phyloP scores from a whole-genome alignment of 2,888 invertebrate species.

The Calameuta filiformis region DNA sequence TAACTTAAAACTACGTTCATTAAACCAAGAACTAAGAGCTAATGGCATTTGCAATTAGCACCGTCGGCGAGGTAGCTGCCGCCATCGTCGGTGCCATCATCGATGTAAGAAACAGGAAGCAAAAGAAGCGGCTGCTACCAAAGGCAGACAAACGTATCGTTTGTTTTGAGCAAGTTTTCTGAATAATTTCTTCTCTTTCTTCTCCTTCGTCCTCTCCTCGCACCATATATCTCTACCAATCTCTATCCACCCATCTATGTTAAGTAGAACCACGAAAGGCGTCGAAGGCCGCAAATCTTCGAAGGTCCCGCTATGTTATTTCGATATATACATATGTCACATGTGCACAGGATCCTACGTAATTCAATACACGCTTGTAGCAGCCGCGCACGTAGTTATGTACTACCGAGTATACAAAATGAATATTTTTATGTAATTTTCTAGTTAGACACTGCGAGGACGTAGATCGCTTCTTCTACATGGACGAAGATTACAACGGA shows the following conservation, averaged over 20 bases:
- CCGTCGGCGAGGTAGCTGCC: neutral
- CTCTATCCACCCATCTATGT: neutral
- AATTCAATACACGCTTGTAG: neutral
- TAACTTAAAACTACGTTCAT: neutral
- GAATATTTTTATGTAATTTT: neutral
- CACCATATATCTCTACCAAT: neutral
- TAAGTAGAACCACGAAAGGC: conserved; percentile 21
- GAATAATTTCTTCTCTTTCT: neutral
- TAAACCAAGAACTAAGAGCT: neutral
- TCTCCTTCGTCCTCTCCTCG: conserved; percentile 7
- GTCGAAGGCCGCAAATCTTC: conserved; percentile 23
- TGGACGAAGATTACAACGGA: conserved; percentile 18
- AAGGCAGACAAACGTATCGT: neutral
- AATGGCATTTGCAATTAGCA: neutral
- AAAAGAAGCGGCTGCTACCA: neutral
- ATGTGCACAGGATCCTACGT: conserved; percentile 1
- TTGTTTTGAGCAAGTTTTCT: neutral
- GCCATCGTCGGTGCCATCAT: neutral
- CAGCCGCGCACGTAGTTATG: neutral
- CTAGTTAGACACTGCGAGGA: neutral
- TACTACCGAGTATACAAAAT: neutral
- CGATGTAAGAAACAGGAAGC: neutral
- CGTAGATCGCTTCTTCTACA: neutral
- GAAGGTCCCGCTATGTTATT: conserved; percentile 15
- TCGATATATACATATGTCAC: conserved; percentile 11